Conservation (phyloP, 2,888 invertebrate genomes). For the Gortyna flavago region DNA sequence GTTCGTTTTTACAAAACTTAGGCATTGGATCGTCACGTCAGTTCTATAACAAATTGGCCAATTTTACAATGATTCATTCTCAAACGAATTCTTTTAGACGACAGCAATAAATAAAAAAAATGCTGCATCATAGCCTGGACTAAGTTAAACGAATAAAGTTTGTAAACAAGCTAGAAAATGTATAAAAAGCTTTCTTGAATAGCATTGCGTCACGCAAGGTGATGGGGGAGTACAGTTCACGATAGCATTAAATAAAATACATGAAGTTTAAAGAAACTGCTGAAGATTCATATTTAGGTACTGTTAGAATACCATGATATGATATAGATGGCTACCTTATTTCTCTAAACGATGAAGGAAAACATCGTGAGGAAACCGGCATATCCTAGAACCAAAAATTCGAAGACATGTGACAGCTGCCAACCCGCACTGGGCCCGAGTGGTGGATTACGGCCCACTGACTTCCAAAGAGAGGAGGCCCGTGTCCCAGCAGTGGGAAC, state of each 20-base stretch:
- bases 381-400: neutral
- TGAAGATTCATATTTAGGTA: neutral
- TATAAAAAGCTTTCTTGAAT: slow-evolving; percentile 39
- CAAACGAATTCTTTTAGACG: slow-evolving; percentile 14
- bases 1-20: slow-evolving; percentile 20
- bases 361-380: neutral
- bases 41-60: slow-evolving; percentile 36
- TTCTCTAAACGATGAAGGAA: neutral
- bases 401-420: neutral
- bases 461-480: neutral
- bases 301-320: too few relatives aligned
- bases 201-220: slow-evolving; percentile 39
- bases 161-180: slow-evolving; percentile 42
- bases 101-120: slow-evolving; percentile 28
- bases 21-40: neutral
- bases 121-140: slow-evolving; percentile 22
- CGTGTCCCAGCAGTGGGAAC: neutral
- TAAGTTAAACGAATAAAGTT: slow-evolving; percentile 18
- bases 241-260: neutral
- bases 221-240: neutral
- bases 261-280: neutral
- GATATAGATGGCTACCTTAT: neutral
- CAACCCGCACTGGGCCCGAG: neutral
- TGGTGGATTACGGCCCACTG: too few relatives aligned
- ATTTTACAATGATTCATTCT: slow-evolving; percentile 42